A percentile compares a stretch with the other conserved stretches of the same genome.
Evolutionary conservation across 2,797 vertebrate species (phyloP).

Genomic region (Girardinus metallicus): DNA sequence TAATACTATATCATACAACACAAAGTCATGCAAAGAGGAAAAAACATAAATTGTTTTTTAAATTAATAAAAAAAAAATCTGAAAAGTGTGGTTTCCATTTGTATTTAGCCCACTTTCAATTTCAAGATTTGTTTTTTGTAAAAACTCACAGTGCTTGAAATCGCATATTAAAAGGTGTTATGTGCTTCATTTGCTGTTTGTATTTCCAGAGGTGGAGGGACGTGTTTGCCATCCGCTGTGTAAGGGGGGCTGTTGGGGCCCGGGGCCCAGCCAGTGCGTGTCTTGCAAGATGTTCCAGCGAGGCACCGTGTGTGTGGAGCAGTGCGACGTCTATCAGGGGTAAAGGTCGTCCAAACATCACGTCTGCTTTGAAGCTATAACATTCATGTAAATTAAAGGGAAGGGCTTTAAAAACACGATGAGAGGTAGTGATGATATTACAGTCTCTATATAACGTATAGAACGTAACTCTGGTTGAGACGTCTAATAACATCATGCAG

Average conservation of each 20-base stretch:
- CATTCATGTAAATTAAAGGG: constrained; percentile 20
- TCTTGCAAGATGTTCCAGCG: constrained; percentile 87
- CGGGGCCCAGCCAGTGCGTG: constrained; percentile 89
- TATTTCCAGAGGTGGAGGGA: constrained; percentile 79
- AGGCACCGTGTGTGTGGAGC: constrained; percentile 89
- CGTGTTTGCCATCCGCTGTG: constrained; percentile 87
- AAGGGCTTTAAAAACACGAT: constrained; percentile 17
- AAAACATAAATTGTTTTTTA: neutral
- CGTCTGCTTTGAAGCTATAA: neutral
- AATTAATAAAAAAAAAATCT: neutral
- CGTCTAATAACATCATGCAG: constrained; percentile 30
- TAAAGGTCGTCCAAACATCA: constrained; percentile 59
- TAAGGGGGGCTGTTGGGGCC: constrained; percentile 90
- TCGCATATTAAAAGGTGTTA: neutral
- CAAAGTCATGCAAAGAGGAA: too few relatives aligned
- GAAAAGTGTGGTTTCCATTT: neutral
- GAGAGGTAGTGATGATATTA: neutral
- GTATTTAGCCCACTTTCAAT: neutral
- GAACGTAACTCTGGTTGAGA: neutral
- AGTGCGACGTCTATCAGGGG: constrained; percentile 90
- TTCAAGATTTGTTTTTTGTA: too few relatives aligned
- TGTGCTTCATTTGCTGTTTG: constrained; percentile 17
- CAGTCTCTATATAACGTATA: neutral
- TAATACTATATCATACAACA: too few relatives aligned
- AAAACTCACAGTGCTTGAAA: too few relatives aligned